Base-by-base conservation (phyloP, 2,113 vertebrate genomes). In the Cottus gobio region DNA sequence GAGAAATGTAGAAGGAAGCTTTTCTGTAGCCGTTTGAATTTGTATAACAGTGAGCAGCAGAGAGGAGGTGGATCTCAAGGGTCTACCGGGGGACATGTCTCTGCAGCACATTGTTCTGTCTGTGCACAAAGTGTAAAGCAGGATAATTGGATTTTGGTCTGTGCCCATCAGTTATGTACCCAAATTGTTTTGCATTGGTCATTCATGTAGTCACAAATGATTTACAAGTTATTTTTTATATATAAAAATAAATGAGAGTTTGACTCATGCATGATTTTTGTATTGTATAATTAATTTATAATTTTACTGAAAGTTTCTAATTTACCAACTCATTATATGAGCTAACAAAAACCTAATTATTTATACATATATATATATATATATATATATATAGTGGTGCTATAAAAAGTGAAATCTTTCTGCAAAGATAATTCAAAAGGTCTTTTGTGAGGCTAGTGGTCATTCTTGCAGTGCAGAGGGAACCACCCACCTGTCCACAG, bases 401-500 rank as follows among this genome's bases (percentile, higher is more conserved):
- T 26, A 7, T 42, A 16, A 30, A 36, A 28, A 56, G 4, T 13
- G 8, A 15, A 65, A 31, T 67, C 15, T 16, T 18, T 39, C 26
- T 22, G n/a, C 36, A 34, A 39, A 57, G 52, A 22, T 1, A 36
- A 12, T 34, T 63, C 20, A 15, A 65, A 72, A 61, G 20, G 20
- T 42, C 18, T 31, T 31, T 42, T 42, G 39, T 42, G 11, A 42
- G 12, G 3, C 57, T 34, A 18, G 15, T 36, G 28, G 30, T 28
- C 8, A 26, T 7, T 64, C n/a, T 10, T 48, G 37, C 16, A 30
- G 28, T 13, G 11, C 42, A 66, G 10, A 70, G 56, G 64, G 30
- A 69, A 58, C 65, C 48, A 85, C 92, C 75, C 74, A 94, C 94
- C 94, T 94, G 63, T 95, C 95, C 66, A 95, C 93, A 3, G 96